These are phyloP conservation scores for Hirtodrosophila confusa DNA, from an alignment of 2,888 invertebrate species.

Conservation along the genomic window DNA sequence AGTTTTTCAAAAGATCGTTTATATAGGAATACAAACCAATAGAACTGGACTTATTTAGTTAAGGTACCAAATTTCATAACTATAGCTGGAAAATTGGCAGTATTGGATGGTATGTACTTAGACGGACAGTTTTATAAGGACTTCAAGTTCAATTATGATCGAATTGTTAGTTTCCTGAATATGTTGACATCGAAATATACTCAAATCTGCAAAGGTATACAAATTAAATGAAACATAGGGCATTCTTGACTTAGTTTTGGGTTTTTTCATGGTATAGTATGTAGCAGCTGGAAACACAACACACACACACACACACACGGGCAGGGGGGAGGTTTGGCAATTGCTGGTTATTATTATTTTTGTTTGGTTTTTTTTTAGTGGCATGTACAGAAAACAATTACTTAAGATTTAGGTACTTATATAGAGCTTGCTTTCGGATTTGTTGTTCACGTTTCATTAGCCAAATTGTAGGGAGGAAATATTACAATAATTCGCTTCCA, in stretches of 20 bases:
- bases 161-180: too few relatives aligned
- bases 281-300: slow-evolving; percentile 47
- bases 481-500: slow-evolving; percentile 15
- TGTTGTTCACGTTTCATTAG: slow-evolving; percentile 11
- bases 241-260: slow-evolving; percentile 31
- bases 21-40: too few relatives aligned
- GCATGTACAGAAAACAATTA: slow-evolving; percentile 63
- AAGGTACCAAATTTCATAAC: too few relatives aligned
- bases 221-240: slow-evolving; percentile 16
- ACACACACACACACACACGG: slow-evolving; percentile 31
- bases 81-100: too few relatives aligned
- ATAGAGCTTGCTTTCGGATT: slow-evolving; percentile 32
- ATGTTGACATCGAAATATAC: neutral
- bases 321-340: slow-evolving; percentile 41
- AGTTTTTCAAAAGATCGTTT: too few relatives aligned
- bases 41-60: too few relatives aligned
- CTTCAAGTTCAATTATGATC: too few relatives aligned
- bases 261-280: slow-evolving; percentile 8
- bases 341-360: slow-evolving; percentile 53
- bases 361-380: slow-evolving; percentile 44
- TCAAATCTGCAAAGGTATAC: slow-evolving; percentile 29
- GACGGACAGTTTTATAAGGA: neutral
- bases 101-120: neutral
- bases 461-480: too few relatives aligned
- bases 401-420: slow-evolving; percentile 58